Base-by-base conservation (phyloP, 2,797 vertebrate genomes). In the Cephalopachus bancanus region DNA sequence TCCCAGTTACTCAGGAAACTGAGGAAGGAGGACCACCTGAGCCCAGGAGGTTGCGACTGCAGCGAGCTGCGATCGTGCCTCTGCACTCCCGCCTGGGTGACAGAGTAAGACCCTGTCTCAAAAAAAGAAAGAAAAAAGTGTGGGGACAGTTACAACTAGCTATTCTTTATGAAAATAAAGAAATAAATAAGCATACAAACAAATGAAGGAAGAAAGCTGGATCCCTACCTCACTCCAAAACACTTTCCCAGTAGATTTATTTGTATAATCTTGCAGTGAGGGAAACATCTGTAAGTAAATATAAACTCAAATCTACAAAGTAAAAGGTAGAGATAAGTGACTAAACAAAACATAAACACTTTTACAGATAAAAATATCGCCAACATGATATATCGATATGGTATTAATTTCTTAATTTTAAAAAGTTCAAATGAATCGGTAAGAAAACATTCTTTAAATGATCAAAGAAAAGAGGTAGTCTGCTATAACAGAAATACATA, bases 281-380 rank as follows among this genome's bases (percentile, higher is more conserved):
- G 24, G 8, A 87, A 91, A 28, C 33, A 72, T 64, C 88, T 78
- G 83, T 91, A 72, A 94, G 55, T 22, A 72, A 88, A 96, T 76
- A 28, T 79, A 83, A 78, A 83, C 14, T 49, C 33, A 94, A 74
- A 59, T 76, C 37, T 86, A 75, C 53, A 55, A 64, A 83, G 67
- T 64, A 76, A 92, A 88, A 89, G 37, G 62, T 33, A n/a, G 19
- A 51, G 30, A 20, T 16, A 7, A 53, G 16, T 64, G 57, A 79
- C 33, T 83, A 83, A 69, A n/a, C 69, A 59, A 92, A 92, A 89
- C 24, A 37, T 89, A 92, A 92, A 51, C 10, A 64, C 8, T 81
- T 71, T 92, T 20, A 72, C 15, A 33, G 79, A 33, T 11, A 76
- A 80, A 90, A 86, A 62, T 51, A 49, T 10, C 76, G 65, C 60